Conservation (phyloP, 2,888 invertebrate species). For the Folsomia candida region DNA sequence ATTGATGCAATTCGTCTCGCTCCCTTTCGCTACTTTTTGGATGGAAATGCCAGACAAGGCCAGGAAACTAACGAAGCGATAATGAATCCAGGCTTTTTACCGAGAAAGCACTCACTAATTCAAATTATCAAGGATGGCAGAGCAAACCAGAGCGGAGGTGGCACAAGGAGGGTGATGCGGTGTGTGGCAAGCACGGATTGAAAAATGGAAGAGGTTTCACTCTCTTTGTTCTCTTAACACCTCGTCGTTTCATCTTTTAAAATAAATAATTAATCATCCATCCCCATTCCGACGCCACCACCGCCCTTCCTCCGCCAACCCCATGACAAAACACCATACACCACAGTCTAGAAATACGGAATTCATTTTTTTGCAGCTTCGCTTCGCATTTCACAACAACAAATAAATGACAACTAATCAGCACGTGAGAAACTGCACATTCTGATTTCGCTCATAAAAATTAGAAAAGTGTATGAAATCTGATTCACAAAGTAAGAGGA, state of each 20-base stretch:
- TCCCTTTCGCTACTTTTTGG: slow-evolving; percentile 1
- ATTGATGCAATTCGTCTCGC: slow-evolving; percentile 13
- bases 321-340: too few species aligned
- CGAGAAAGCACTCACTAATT: slow-evolving; percentile 1
- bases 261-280: slow-evolving; percentile 13
- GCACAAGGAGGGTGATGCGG: slow-evolving; percentile 5
- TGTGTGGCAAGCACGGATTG: slow-evolving; percentile 7
- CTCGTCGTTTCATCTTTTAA: slow-evolving; percentile 7
- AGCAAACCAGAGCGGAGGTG: not conserved
- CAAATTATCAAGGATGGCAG: not conserved
- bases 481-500: too few species aligned
- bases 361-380: too few species aligned
- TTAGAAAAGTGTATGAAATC: too few species aligned
- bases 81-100: not conserved
- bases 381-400: too few species aligned
- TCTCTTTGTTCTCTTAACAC: slow-evolving; percentile 6
- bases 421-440: too few species aligned
- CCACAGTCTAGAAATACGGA: too few species aligned
- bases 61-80: slow-evolving; percentile 1
- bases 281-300: not conserved
- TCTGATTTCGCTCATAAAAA: too few species aligned
- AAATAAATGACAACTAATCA: too few species aligned
- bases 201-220: slow-evolving; percentile 8
- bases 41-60: not conserved
- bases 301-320: not conserved